Conservation (phyloP, 2,888 invertebrate genomes). For the Protonemura montana region DNA sequence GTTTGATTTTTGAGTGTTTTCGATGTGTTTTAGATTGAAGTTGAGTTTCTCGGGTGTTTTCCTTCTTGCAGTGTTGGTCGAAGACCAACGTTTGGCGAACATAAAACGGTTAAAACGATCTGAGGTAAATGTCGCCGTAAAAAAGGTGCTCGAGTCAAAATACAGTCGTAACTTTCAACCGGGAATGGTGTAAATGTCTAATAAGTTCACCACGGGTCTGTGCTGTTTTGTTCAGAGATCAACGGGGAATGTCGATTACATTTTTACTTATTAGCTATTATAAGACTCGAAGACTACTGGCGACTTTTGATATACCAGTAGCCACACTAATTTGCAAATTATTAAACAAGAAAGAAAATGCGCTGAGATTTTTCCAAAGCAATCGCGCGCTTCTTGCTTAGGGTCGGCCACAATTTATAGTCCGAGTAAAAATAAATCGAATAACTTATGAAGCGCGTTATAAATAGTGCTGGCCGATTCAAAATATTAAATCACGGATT, state of each 20-base stretch:
- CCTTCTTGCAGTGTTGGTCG: not conserved
- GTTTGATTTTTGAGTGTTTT: not conserved
- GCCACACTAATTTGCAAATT: slow-evolving; percentile 34
- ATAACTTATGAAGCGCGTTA: not conserved
- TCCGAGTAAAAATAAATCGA: not conserved
- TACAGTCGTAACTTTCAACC: not conserved
- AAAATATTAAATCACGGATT: not conserved
- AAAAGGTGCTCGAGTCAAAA: not conserved
- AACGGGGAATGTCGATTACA: not conserved
- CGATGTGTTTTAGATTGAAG: not conserved
- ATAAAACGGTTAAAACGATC: not conserved
- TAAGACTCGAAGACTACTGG: not conserved
- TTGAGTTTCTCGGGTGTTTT: not conserved
- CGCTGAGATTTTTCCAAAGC: not conserved
- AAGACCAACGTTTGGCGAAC: not conserved
- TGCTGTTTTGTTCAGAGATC: slow-evolving; percentile 26
- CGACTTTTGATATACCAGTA: slow-evolving; percentile 19
- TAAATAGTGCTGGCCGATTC: not conserved
- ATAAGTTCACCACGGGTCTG: slow-evolving; percentile 33
- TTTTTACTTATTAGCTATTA: slow-evolving; percentile 21
- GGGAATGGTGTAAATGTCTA: slow-evolving; percentile 18
- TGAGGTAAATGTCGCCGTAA: slow-evolving; percentile 28
- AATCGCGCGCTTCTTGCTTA: not conserved
- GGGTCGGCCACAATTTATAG: not conserved
- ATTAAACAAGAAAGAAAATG: not conserved